Evolutionary conservation across 1,140 invertebrate species (phyloP).

Genomic region (Archivesica marissinica): DNA sequence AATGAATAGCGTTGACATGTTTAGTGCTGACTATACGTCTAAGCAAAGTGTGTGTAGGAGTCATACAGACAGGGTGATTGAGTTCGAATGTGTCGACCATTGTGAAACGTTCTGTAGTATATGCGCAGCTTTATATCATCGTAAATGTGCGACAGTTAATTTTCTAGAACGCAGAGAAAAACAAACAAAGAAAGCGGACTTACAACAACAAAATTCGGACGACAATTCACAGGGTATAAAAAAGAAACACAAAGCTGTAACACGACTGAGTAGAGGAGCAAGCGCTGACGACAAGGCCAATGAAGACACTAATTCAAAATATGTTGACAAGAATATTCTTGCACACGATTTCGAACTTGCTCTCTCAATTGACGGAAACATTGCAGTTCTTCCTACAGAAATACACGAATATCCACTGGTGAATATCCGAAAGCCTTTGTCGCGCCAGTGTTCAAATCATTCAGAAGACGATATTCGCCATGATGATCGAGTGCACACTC

Average conservation of each 20-base stretch:
- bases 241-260: not conserved
- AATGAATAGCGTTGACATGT: not conserved
- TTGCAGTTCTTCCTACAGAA: not conserved
- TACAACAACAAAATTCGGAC: not conserved
- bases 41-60: not conserved
- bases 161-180: not conserved
- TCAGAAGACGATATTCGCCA: not conserved
- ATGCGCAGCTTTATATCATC: not conserved
- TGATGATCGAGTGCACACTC: no score
- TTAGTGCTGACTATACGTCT: not conserved
- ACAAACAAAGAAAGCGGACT: not conserved
- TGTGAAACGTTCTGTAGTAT: slow-evolving; percentile 7
- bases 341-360: not conserved
- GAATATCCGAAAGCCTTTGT: not conserved
- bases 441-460: not conserved
- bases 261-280: not conserved
- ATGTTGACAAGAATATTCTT: not conserved
- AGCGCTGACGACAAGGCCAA: not conserved
- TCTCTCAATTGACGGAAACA: not conserved
- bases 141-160: slow-evolving; percentile 19
- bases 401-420: not conserved
- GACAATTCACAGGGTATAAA: no score
- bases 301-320: not conserved
- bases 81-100: slow-evolving; percentile 34
- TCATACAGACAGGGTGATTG: not conserved